Base-by-base conservation (phyloP, 1,140 invertebrate genomes). In the Danaus melanippus region DNA sequence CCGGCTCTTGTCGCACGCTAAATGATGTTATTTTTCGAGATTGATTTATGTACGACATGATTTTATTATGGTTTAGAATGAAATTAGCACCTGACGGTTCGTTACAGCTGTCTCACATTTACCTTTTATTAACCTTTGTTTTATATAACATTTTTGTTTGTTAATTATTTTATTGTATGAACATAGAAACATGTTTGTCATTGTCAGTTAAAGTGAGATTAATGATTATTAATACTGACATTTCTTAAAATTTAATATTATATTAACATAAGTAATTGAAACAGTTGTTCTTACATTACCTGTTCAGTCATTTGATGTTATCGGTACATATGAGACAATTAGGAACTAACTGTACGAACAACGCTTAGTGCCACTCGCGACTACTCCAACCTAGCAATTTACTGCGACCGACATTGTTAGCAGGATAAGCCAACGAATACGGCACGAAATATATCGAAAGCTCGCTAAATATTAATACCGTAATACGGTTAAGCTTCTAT, bases 21-120 rank as follows among this genome's bases (percentile, higher is more conserved):
- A 71, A 64, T 60, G 66, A 67, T 53, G 59, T 66, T 63, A 53
- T 69, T 60, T 64, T 65, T 54, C 53, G 47, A 58, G 59, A 64
- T 70, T 71, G 66, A 71, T 71, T 71, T 71, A 71, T 66, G 56
- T 53, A 56, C 56, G 56, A 56, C 53, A 50, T 56, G 62, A 47
- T 63, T 60, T 61, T 65, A 60, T 65, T 60, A 55, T 45, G 41
- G 42, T 47, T 50, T 61, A 54, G 11, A 41, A 48, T 12, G 32
- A 32, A 32, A 32, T 32, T 32, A 32, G 21, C 21, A 32, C 21
- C 21, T 32, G 21, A 32, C 21, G 21, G 21, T 32, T 32, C 21
- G 21, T 32, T 32, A 48, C 54, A 43, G 15, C 42, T 50, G 9
- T 41, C 40, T 46, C 12, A 8, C 17, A 15, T 21, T 53, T 47